Conservation (phyloP, 1,140 invertebrate species). For the Dendroctonus valens region DNA sequence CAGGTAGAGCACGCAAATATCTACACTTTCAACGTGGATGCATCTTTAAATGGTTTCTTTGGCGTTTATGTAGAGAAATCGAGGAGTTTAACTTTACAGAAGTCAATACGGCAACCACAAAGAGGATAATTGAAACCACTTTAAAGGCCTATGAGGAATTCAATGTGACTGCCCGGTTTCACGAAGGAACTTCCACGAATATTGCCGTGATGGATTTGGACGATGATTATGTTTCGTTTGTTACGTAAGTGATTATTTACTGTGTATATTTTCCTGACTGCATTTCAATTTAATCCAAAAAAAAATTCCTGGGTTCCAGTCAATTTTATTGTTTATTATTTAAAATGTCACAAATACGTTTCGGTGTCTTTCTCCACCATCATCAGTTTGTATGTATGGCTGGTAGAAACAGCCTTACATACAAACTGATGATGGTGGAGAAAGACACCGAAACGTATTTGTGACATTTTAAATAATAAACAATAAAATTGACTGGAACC, state of each 20-base stretch:
- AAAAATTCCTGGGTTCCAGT: too few relatives aligned
- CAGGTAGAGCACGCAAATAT: conserved; percentile 6
- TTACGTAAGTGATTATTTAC: conserved; percentile 61
- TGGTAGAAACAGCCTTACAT: too few relatives aligned
- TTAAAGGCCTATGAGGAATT: conserved; percentile 44
- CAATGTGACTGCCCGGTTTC: conserved; percentile 41
- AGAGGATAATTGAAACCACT: conserved; percentile 37
- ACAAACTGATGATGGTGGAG: too few relatives aligned
- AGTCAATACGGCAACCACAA: conserved; percentile 24
- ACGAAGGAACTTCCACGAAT: conserved; percentile 56
- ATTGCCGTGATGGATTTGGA: conserved; percentile 64
- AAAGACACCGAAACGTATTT: too few relatives aligned
- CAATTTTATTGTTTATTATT: too few relatives aligned
- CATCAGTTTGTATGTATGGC: too few relatives aligned
- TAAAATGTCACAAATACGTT: too few relatives aligned
- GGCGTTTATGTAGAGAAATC: conserved; percentile 35
- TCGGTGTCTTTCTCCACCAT: too few relatives aligned
- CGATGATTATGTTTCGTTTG: conserved; percentile 68
- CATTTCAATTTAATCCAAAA: conserved; percentile 17
- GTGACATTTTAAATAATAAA: too few relatives aligned
- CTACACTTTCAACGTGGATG: background rate
- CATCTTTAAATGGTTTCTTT: background rate
- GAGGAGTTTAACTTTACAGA: conserved; percentile 44
- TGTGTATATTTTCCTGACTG: too few relatives aligned
- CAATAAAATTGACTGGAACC: too few relatives aligned